Percentiles rank a stretch among this genome's conserved stretches.
Conservation (phyloP, 2,113 vertebrate genomes). For the Gnathonemus echidnorhynchus region DNA sequence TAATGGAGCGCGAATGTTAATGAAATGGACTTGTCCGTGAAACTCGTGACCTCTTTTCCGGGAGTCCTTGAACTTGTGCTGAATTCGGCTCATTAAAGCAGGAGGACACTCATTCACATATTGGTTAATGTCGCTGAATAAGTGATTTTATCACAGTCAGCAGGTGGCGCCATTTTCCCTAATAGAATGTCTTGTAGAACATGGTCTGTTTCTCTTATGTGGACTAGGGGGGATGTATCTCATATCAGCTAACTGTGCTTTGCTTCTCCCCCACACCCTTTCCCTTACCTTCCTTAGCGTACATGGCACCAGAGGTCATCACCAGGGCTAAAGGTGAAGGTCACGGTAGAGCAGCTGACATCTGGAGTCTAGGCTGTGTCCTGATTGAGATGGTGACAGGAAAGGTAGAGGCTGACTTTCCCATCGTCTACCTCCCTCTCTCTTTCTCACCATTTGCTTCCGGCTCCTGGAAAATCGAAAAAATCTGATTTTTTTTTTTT, state of each 20-base stretch:
- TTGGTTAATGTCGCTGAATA: not conserved
- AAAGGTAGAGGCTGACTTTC: conserved; percentile 66
- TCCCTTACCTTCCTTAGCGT: conserved; percentile 60
- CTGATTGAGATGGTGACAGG: conserved; percentile 98
- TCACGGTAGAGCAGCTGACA: conserved; percentile 89
- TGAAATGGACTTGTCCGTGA: not conserved
- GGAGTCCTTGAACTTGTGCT: not conserved
- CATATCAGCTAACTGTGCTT: not conserved
- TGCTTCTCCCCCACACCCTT: not conserved
- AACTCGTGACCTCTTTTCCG: not conserved
- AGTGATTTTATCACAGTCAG: not conserved
- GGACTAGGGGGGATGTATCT: not conserved
- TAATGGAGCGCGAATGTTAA: conserved; percentile 38
- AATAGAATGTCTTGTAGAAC: not conserved
- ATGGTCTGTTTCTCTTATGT: not conserved
- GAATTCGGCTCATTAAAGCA: not conserved
- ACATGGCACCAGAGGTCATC: conserved; percentile 99
- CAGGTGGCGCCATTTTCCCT: conserved; percentile 3
- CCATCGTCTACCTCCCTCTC: not conserved
- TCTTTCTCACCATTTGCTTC: not conserved
- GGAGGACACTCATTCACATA: not conserved
- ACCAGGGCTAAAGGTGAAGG: conserved; percentile 96
- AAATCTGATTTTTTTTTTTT: not conserved
- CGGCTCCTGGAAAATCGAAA: not conserved
- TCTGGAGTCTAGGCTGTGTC: conserved; percentile 97